Evolutionary conservation across 2,797 vertebrate genomes (phyloP).

Genomic region (Pipistrellus pygmaeus): DNA sequence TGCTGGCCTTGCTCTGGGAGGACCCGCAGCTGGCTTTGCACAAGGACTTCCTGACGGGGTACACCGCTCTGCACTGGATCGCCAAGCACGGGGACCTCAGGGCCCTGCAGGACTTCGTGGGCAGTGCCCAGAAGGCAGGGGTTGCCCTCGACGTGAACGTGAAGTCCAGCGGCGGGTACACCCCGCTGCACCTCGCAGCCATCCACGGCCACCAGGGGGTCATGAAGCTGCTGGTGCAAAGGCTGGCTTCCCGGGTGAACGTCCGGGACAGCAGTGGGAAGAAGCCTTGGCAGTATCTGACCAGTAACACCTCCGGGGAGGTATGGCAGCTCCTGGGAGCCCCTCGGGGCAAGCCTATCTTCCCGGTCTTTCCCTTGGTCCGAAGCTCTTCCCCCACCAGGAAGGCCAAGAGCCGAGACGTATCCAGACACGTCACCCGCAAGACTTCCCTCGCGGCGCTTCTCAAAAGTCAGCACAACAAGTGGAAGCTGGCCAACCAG

Average conservation of each 20-base stretch:
- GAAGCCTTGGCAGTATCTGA: slow-evolving; percentile 95
- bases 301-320: slow-evolving; percentile 84
- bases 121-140: slow-evolving; percentile 87
- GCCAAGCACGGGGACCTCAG: slow-evolving; percentile 94
- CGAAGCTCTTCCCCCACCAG: slow-evolving; percentile 63
- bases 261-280: slow-evolving; percentile 93
- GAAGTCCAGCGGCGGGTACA: slow-evolving; percentile 93
- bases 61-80: slow-evolving; percentile 96
- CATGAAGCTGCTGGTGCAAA: slow-evolving; percentile 93
- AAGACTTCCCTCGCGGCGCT: slow-evolving; percentile 86
- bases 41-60: slow-evolving; percentile 95
- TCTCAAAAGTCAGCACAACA: slow-evolving; percentile 84
- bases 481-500: slow-evolving; percentile 71
- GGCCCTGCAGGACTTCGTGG: slow-evolving; percentile 93
- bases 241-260: slow-evolving; percentile 89
- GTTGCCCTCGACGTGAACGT: slow-evolving; percentile 90
- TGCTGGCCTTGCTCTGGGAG: slow-evolving; percentile 92
- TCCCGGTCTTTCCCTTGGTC: slow-evolving; percentile 82
- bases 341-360: slow-evolving; percentile 87
- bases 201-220: slow-evolving; percentile 93
- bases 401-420: slow-evolving; percentile 76
- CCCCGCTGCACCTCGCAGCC: slow-evolving; percentile 94
- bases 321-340: slow-evolving; percentile 92
- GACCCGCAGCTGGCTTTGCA: slow-evolving; percentile 91
- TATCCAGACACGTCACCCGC: slow-evolving; percentile 74